Percentiles rank a stretch among this genome's conserved stretches.
Evolutionary conservation across 23 tunicate genomes (phyloP).

Genomic region (Ascidia mentula): DNA sequence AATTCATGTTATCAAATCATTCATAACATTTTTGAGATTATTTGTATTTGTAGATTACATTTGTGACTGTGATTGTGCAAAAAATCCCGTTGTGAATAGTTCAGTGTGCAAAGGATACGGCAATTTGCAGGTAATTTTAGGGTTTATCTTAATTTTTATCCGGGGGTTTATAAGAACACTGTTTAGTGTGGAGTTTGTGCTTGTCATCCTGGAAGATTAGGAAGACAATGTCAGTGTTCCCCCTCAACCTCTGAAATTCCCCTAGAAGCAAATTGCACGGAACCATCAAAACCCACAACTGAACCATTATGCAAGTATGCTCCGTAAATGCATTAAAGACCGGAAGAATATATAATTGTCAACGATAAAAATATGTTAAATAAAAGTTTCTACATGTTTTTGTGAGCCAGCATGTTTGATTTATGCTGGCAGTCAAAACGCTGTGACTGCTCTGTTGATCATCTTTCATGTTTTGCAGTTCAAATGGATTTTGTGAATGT

Average conservation of each 20-base stretch:
- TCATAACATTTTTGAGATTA: background rate
- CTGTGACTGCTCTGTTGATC: background rate
- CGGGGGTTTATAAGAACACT: background rate
- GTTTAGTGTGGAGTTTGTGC: constrained; percentile 61
- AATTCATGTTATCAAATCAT: background rate
- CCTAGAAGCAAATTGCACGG: constrained; percentile 41
- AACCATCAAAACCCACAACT: background rate
- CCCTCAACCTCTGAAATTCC: constrained; percentile 32
- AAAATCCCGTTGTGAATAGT: constrained; percentile 15
- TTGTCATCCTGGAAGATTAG: constrained; percentile 47
- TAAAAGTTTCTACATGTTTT: background rate
- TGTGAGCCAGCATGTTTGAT: background rate
- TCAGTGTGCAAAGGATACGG: constrained; percentile 45
- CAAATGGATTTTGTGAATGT: constrained; percentile 74
- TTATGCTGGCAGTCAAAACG: background rate
- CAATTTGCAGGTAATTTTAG: constrained; percentile 28
- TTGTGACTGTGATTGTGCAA: constrained; percentile 72
- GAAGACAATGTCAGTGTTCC: constrained; percentile 66
- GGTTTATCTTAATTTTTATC: background rate
- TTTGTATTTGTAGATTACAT: constrained; percentile 55
- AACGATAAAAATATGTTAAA: too few relatives aligned
- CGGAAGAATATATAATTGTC: background rate
- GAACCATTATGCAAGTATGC: constrained; percentile 32
- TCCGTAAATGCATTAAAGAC: too few relatives aligned
- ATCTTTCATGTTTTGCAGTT: constrained; percentile 54